phyloP scores from a whole-genome alignment of 2,888 invertebrate species.

The Limnephilus rhombicus region DNA sequence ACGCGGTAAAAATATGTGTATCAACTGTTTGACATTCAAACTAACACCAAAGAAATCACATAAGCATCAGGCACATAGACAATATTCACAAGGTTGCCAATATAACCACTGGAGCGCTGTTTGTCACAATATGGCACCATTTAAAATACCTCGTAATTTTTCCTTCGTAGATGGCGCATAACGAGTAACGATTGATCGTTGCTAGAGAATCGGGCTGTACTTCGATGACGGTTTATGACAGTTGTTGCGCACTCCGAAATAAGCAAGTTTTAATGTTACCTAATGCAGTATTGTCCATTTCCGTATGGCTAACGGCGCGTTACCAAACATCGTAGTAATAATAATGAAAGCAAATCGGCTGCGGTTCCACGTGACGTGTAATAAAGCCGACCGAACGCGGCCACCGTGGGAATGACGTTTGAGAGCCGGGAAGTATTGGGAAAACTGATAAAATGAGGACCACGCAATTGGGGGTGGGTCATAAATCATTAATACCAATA shows the following conservation, averaged over 20 bases:
- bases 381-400: not conserved
- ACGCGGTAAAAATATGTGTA: too few species aligned
- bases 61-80: too few species aligned
- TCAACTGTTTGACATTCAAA: too few species aligned
- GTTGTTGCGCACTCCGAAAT: not conserved
- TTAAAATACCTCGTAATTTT: too few species aligned
- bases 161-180: too few species aligned
- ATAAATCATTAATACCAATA: not conserved
- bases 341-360: not conserved
- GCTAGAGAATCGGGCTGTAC: not conserved
- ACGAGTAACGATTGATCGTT: too few species aligned
- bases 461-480: not conserved
- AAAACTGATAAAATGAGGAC: not conserved
- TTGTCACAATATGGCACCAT: too few species aligned
- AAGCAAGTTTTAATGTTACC: not conserved
- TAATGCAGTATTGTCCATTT: not conserved
- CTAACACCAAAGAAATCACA: too few species aligned
- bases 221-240: not conserved
- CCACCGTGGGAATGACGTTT: not conserved
- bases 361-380: not conserved
- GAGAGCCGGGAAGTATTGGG: not conserved
- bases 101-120: too few species aligned
- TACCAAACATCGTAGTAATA: not conserved
- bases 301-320: not conserved
- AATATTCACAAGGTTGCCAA: too few species aligned